Evolutionary conservation across 2,113 vertebrate genomes (phyloP).

Genomic region (Jacana jacana): DNA sequence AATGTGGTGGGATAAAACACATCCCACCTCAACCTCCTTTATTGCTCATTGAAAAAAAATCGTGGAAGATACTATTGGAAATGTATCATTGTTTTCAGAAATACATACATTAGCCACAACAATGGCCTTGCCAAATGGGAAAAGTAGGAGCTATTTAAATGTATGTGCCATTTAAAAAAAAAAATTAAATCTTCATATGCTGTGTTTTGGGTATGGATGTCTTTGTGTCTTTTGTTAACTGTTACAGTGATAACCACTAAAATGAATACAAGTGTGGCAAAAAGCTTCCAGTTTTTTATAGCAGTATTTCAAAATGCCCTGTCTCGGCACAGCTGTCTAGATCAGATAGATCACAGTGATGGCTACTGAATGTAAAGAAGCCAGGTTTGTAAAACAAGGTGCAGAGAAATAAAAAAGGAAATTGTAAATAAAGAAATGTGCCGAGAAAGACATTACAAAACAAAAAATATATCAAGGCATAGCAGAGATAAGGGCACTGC

Average conservation of each 20-base stretch:
- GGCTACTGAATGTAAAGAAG: conserved; percentile 27
- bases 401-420: neutral
- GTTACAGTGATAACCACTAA: conserved; percentile 64
- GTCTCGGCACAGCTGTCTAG: conserved; percentile 28
- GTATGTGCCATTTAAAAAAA: conserved; percentile 56
- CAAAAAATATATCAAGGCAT: neutral
- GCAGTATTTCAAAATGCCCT: conserved; percentile 49
- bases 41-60: conserved; percentile 84
- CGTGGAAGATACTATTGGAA: conserved; percentile 80
- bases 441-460: neutral
- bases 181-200: conserved; percentile 62
- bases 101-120: conserved; percentile 84
- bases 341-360: conserved; percentile 32
- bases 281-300: conserved; percentile 21
- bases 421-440: conserved; percentile 8
- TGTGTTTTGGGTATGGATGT: conserved; percentile 59
- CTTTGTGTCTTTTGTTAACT: conserved; percentile 70
- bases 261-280: conserved; percentile 60
- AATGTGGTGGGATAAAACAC: conserved; percentile 86
- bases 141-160: conserved; percentile 76
- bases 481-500: conserved; percentile 2
- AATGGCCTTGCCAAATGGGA: conserved; percentile 80
- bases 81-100: conserved; percentile 83
- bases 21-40: conserved; percentile 86
- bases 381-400: neutral